phyloP scores from a whole-genome alignment of 2,113 vertebrate genomes.

The Mus musculus region GRCm39 chr9:17203501-17204000 shows the following conservation, averaged over 20 bases:
- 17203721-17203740: neutral
- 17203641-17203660: neutral
- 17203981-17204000: too few relatives aligned
- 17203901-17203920: neutral
- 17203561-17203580: neutral
- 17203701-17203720: neutral
- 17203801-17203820: neutral
- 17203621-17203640: neutral
- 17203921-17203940: too few relatives aligned
- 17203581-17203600: neutral
- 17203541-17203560: neutral
- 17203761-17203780: too few relatives aligned
- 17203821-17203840: neutral
- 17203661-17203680: neutral
- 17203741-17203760: neutral
- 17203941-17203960: too few relatives aligned
- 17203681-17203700: neutral
- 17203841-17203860: neutral
- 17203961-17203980: too few relatives aligned
- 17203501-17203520: neutral
- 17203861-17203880: neutral
- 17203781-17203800: neutral
- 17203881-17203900: neutral
- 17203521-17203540: neutral
- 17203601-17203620: neutral